phyloP scores from a whole-genome alignment of 2,888 invertebrate species.

The Ferrisia virgata region DNA sequence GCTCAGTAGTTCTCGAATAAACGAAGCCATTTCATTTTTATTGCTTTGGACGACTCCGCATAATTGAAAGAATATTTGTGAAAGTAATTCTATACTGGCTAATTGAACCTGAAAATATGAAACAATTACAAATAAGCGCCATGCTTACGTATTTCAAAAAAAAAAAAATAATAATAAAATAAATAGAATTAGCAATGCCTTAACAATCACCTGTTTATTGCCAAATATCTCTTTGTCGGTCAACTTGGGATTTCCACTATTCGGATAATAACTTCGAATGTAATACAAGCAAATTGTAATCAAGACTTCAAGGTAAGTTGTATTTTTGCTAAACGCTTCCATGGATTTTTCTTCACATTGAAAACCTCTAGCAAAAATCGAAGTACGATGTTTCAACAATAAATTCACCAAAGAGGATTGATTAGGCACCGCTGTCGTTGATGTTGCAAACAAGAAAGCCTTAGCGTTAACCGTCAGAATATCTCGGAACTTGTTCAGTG shows the following conservation, averaged over 20 bases:
- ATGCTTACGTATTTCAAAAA: neutral
- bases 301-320: slow-evolving; percentile 77
- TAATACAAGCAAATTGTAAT: slow-evolving; percentile 74
- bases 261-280: slow-evolving; percentile 74
- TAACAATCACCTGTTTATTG: slow-evolving; percentile 61
- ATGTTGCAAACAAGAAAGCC: slow-evolving; percentile 69
- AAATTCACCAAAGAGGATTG: slow-evolving; percentile 59
- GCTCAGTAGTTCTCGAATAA: slow-evolving; percentile 68
- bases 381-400: slow-evolving; percentile 72
- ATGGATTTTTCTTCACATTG: slow-evolving; percentile 58
- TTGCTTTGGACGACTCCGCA: slow-evolving; percentile 72
- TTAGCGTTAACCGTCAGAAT: slow-evolving; percentile 69
- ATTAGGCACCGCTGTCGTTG: slow-evolving; percentile 63
- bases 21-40: slow-evolving; percentile 72
- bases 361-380: slow-evolving; percentile 69
- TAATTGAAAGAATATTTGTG: slow-evolving; percentile 68
- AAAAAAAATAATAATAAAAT: no score
- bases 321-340: slow-evolving; percentile 55
- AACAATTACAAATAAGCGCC: no score
- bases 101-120: slow-evolving; percentile 63
- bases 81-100: slow-evolving; percentile 70
- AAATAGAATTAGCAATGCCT: neutral
- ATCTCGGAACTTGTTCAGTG: slow-evolving; percentile 69
- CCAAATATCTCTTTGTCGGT: slow-evolving; percentile 68
- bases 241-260: slow-evolving; percentile 65